These are phyloP conservation scores for Nesoenas mayeri DNA, from an alignment of 2,113 vertebrate species.

Conservation along the genomic window DNA sequence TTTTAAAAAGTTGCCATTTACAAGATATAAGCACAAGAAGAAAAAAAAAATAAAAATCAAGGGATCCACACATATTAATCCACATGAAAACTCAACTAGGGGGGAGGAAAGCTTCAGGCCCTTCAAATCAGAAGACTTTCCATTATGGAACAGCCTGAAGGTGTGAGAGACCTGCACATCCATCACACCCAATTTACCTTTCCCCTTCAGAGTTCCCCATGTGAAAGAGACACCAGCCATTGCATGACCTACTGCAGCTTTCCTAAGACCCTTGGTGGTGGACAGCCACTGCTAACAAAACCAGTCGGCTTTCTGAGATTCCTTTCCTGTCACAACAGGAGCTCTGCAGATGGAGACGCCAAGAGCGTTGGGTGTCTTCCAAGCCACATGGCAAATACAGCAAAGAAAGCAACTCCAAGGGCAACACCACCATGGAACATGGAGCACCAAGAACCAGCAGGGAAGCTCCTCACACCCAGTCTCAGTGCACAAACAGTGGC, in stretches of 20 bases:
- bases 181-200: background rate
- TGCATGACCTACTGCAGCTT: background rate
- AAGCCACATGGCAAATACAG: background rate
- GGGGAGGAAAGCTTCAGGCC: background rate
- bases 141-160: background rate
- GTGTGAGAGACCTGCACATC: background rate
- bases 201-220: background rate
- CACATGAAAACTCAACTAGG: background rate
- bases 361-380: background rate
- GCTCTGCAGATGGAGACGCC: background rate
- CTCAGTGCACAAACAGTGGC: background rate
- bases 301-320: background rate
- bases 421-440: rapidly evolving
- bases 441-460: background rate
- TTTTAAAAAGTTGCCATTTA: background rate
- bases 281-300: background rate
- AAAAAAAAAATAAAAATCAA: background rate
- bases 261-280: rapidly evolving
- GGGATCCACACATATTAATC: background rate
- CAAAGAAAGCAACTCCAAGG: background rate
- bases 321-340: background rate
- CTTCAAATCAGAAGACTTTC: background rate
- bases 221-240: background rate
- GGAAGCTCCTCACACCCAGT: rapidly evolving
- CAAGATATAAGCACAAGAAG: background rate